Percentiles rank a stretch among this genome's conserved stretches.
phyloP scores from a whole-genome alignment of 2,797 vertebrate species.

The Eidolon dupreanum region DNA sequence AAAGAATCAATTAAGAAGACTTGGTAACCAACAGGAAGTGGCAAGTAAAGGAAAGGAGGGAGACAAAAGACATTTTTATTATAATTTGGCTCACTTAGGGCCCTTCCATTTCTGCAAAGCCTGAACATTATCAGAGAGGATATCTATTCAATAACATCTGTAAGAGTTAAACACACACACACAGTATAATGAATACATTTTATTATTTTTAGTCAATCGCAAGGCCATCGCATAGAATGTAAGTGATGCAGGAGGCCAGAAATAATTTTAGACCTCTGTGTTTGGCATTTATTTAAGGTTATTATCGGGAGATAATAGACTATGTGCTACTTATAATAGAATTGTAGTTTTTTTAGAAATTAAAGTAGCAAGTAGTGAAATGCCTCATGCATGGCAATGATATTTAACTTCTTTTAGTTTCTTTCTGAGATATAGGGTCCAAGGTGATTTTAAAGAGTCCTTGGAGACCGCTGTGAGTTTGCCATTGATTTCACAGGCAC shows the following conservation, averaged over 20 bases:
- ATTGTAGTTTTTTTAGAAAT: constrained; percentile 70
- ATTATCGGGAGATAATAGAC: constrained; percentile 75
- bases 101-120: background rate
- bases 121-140: background rate
- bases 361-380: constrained; percentile 75
- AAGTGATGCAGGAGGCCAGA: constrained; percentile 72
- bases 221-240: constrained; percentile 47
- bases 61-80: background rate
- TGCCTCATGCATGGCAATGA: constrained; percentile 61
- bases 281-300: constrained; percentile 80
- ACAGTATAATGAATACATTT: constrained; percentile 47
- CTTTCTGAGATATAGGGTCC: constrained; percentile 67
- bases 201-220: constrained; percentile 59
- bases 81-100: background rate
- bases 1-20: background rate
- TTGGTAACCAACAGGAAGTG: background rate
- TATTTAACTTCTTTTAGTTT: constrained; percentile 79
- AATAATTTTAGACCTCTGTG: constrained; percentile 77
- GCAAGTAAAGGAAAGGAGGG: background rate
- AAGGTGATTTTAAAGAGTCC: constrained; percentile 71
- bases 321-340: constrained; percentile 78
- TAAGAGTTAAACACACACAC: background rate
- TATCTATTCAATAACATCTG: background rate
- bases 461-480: constrained; percentile 61
- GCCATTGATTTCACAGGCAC: constrained; percentile 54